These are phyloP conservation scores for Indri indri DNA, from an alignment of 2,113 vertebrate genomes.

Conservation along the genomic window DNA sequence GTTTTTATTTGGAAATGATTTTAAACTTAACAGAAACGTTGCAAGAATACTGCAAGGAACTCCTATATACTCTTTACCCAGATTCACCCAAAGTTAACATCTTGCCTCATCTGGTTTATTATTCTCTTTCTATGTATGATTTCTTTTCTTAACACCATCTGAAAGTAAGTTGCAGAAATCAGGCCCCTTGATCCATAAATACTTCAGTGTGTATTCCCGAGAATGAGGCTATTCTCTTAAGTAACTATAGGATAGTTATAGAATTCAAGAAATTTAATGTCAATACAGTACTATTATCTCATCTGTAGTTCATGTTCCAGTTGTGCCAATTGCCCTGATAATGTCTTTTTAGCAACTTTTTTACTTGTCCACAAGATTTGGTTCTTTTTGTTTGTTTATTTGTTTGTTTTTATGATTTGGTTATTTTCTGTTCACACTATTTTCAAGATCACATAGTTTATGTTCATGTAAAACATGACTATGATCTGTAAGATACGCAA, in stretches of 20 bases:
- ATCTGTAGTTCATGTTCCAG: fast-evolving
- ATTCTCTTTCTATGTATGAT: background rate
- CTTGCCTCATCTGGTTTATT: background rate
- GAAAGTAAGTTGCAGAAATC: background rate
- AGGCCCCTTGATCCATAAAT: background rate
- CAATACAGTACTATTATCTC: background rate
- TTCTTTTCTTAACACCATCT: background rate
- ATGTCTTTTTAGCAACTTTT: background rate
- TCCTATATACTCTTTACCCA: background rate
- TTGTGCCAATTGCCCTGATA: background rate
- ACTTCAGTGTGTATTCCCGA: background rate
- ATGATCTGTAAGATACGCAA: background rate
- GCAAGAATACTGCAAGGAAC: background rate
- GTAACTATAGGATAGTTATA: background rate
- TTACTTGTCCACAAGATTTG: background rate
- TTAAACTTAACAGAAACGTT: background rate
- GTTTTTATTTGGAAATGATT: background rate
- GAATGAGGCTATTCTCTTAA: background rate
- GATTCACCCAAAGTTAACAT: background rate
- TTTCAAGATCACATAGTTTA: background rate
- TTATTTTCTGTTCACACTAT: background rate
- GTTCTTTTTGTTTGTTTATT: background rate
- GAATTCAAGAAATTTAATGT: background rate
- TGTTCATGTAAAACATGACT: background rate
- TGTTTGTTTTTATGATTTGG: background rate